Evolutionary conservation across 2,888 invertebrate species (phyloP).

Genomic region (Nomada ruficornis): DNA sequence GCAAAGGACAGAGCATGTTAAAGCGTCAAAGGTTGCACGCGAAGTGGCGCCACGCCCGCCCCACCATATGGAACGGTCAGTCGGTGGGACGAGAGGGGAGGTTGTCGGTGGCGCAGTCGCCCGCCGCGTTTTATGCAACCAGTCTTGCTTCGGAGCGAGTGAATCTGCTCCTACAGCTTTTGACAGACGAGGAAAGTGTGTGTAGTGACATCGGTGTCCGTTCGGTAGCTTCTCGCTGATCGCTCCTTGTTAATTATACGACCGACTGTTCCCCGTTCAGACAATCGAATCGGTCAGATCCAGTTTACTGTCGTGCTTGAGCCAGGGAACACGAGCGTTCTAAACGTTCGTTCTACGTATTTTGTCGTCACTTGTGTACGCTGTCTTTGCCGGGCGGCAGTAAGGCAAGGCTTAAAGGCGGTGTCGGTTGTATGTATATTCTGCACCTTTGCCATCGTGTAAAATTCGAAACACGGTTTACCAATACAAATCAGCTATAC

Average conservation of each 20-base stretch:
- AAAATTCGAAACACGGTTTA: constrained; percentile 41
- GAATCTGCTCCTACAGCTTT: constrained; percentile 74
- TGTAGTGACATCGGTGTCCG: constrained; percentile 69
- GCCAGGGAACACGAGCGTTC: constrained; percentile 32
- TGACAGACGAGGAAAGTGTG: constrained; percentile 76
- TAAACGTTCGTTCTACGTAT: constrained; percentile 42
- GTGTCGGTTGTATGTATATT: constrained; percentile 59
- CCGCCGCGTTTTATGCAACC: constrained; percentile 83
- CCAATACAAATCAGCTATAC: constrained; percentile 45
- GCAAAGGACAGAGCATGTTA: constrained; percentile 44
- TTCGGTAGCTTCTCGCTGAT: constrained; percentile 55
- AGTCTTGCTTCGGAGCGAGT: constrained; percentile 82
- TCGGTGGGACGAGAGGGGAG: constrained; percentile 63
- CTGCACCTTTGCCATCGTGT: constrained; percentile 40
- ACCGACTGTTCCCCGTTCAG: constrained; percentile 38
- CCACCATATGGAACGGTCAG: constrained; percentile 65
- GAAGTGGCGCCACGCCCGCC: constrained; percentile 81
- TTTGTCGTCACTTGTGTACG: constrained; percentile 42
- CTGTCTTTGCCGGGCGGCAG: constrained; percentile 60
- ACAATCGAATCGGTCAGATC: constrained; percentile 40
- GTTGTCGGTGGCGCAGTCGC: constrained; percentile 79
- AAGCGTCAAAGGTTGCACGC: constrained; percentile 67
- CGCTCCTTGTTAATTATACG: constrained; percentile 55
- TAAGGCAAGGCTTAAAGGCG: constrained; percentile 54
- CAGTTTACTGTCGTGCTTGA: constrained; percentile 45